phyloP scores from a whole-genome alignment of 2,888 invertebrate genomes.

The Drosophila conformis region DNA sequence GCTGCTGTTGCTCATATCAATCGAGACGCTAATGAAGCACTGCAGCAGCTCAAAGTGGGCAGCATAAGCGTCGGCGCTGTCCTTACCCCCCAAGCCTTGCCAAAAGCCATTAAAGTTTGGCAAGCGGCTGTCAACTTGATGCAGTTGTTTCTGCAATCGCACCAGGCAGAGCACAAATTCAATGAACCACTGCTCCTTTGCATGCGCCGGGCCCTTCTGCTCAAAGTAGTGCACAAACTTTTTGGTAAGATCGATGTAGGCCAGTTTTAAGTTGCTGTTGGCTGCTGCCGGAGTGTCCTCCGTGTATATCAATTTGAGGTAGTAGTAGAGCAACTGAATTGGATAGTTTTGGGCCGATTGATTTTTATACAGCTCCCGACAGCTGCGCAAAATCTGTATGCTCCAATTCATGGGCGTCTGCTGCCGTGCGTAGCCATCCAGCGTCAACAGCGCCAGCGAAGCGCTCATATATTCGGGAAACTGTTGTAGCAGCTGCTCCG shows the following conservation, averaged over 20 bases:
- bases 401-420: slow-evolving; percentile 26
- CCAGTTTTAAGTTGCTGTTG: slow-evolving; percentile 48
- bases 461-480: slow-evolving; percentile 63
- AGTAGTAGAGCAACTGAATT: slow-evolving; percentile 74
- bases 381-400: slow-evolving; percentile 66
- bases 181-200: slow-evolving; percentile 73
- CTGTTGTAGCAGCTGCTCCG: slow-evolving; percentile 36
- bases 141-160: slow-evolving; percentile 60
- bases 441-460: slow-evolving; percentile 48
- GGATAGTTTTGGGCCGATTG: slow-evolving; percentile 55
- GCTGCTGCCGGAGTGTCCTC: slow-evolving; percentile 22
- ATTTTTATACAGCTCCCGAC: slow-evolving; percentile 63
- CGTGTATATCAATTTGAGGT: slow-evolving; percentile 68
- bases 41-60: slow-evolving; percentile 67
- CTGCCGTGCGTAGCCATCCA: slow-evolving; percentile 60
- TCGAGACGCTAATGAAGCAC: slow-evolving; percentile 56
- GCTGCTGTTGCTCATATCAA: slow-evolving; percentile 53
- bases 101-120: slow-evolving; percentile 62
- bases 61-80: slow-evolving; percentile 53
- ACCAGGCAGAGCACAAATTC: slow-evolving; percentile 65
- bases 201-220: slow-evolving; percentile 21
- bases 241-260: slow-evolving; percentile 59
- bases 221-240: slow-evolving; percentile 73
- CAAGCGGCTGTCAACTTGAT: slow-evolving; percentile 36
- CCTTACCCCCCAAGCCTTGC: slow-evolving; percentile 51